A percentile compares a stretch with the other conserved stretches of the same genome.
phyloP scores from a whole-genome alignment of 2,888 invertebrate genomes.

The Acanthoscelides obtectus region DNA sequence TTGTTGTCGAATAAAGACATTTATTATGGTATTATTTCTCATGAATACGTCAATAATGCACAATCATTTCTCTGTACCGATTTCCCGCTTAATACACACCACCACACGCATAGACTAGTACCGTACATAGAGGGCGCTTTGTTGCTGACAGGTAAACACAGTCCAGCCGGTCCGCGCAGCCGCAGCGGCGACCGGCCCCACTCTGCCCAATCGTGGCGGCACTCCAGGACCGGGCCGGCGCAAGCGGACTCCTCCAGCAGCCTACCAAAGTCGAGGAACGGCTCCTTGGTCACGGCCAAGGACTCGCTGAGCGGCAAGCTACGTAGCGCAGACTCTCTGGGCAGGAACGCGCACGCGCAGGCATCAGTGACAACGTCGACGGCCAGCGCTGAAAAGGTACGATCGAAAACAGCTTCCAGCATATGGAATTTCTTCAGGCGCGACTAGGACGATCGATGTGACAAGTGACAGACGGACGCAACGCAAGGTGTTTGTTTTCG shows the following conservation, averaged over 20 bases:
- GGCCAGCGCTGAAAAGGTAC: constrained; percentile 61
- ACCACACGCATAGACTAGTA: background rate
- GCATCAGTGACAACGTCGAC: constrained; percentile 23
- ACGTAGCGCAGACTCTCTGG: constrained; percentile 51
- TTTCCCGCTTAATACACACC: background rate
- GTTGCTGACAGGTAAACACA: constrained; percentile 37
- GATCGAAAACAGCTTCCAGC: constrained; percentile 56
- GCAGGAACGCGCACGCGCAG: constrained; percentile 28
- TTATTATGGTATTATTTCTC: too few relatives aligned
- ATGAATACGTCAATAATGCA: background rate
- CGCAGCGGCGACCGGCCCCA: constrained; percentile 52
- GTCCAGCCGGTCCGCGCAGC: constrained; percentile 44
- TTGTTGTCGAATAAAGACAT: too few relatives aligned
- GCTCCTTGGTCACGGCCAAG: constrained; percentile 42
- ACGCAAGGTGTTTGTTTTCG: constrained; percentile 23
- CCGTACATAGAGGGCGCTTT: background rate
- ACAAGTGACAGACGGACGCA: background rate
- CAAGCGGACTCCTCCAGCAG: constrained; percentile 37
- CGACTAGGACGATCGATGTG: constrained; percentile 40
- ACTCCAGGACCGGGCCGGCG: constrained; percentile 36
- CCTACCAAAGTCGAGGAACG: constrained; percentile 43
- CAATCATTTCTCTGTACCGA: background rate
- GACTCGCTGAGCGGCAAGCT: constrained; percentile 53
- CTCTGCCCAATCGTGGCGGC: constrained; percentile 50
- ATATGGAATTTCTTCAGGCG: constrained; percentile 66